These are phyloP conservation scores for Coecobrya sp. DNA, from an alignment of 2,888 invertebrate genomes.

Conservation along the genomic window DNA sequence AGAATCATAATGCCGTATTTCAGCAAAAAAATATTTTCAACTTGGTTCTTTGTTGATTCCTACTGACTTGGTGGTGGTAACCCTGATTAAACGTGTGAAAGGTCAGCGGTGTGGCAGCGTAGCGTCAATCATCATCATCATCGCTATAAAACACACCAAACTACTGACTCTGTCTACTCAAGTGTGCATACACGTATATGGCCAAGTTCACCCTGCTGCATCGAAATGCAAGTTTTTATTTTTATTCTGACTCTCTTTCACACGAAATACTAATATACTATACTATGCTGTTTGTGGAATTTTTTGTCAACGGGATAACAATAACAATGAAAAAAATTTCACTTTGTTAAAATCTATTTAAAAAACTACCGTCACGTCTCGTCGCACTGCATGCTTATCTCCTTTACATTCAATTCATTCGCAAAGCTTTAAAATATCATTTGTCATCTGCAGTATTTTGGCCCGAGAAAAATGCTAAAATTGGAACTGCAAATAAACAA, in stretches of 20 bases:
- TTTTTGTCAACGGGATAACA: slow-evolving; percentile 52
- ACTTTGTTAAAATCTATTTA: slow-evolving; percentile 49
- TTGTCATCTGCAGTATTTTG: slow-evolving; percentile 66
- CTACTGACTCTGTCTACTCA: background rate
- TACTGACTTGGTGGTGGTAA: slow-evolving; percentile 51
- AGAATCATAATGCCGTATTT: slow-evolving; percentile 29
- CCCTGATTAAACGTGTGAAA: slow-evolving; percentile 82
- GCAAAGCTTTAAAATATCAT: slow-evolving; percentile 54
- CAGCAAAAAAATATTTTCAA: slow-evolving; percentile 22
- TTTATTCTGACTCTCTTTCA: background rate
- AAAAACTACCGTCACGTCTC: slow-evolving; percentile 67
- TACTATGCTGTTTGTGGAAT: slow-evolving; percentile 16
- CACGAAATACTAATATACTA: slow-evolving; percentile 25
- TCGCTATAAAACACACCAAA: background rate
- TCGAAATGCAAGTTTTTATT: background rate
- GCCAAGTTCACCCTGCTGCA: background rate
- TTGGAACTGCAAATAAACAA: slow-evolving; percentile 5
- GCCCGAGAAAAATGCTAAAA: slow-evolving; percentile 62
- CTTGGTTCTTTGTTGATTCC: slow-evolving; percentile 23
- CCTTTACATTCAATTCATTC: slow-evolving; percentile 48
- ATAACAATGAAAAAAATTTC: slow-evolving; percentile 62
- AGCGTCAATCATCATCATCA: slow-evolving; percentile 71
- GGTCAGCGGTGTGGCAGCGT: slow-evolving; percentile 75
- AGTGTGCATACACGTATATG: background rate
- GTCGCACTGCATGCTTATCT: slow-evolving; percentile 47